These are phyloP conservation scores for Amblyjoppa proteus DNA, from an alignment of 2,888 invertebrate genomes.

Conservation along the genomic window DNA sequence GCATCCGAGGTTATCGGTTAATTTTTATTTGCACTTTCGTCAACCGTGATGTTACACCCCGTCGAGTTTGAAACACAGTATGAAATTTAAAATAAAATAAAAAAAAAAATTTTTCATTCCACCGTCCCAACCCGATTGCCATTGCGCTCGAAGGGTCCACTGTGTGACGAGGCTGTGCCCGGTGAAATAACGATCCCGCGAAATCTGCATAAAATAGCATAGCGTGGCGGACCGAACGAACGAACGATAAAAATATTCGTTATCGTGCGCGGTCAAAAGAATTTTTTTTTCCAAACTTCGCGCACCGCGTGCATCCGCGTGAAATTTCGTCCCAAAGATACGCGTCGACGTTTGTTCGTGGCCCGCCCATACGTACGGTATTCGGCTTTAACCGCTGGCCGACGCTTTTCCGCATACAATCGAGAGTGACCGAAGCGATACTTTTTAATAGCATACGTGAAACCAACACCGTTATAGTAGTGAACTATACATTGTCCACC, in stretches of 20 bases:
- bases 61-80: neutral
- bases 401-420: neutral
- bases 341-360: neutral
- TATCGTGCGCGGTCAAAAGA: conserved; percentile 11
- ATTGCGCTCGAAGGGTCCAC: neutral
- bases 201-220: conserved; percentile 59
- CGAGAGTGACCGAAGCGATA: neutral
- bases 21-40: conserved; percentile 25
- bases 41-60: neutral
- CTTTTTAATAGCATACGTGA: conserved; percentile 4
- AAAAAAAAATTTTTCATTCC: conserved; percentile 5
- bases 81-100: neutral
- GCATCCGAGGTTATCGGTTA: conserved; percentile 10
- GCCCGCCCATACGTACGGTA: neutral
- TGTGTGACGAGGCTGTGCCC: neutral
- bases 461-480: neutral
- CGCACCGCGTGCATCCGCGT: neutral
- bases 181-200: conserved; percentile 47
- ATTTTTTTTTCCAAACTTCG: neutral
- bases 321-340: conserved; percentile 16
- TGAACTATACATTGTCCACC: neutral
- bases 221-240: neutral
- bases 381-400: neutral
- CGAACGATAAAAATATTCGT: conserved; percentile 38
- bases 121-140: neutral